Percentiles rank a stretch among this genome's conserved stretches.
Evolutionary conservation across 2,113 vertebrate species (phyloP).

Genomic region (Octodon degus): DNA sequence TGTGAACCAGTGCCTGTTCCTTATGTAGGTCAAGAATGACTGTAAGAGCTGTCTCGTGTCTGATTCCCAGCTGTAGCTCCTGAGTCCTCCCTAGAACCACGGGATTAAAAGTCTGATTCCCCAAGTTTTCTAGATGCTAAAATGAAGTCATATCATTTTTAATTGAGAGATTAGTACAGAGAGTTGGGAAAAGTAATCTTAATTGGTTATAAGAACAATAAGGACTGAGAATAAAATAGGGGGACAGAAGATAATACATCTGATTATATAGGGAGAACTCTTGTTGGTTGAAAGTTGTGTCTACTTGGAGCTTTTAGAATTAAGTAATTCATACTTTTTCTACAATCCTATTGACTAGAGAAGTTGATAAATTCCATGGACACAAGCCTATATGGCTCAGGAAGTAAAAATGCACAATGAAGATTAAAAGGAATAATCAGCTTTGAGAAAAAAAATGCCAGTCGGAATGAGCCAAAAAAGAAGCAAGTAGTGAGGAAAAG

Average conservation of each 20-base stretch:
- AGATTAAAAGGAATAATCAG: neutral
- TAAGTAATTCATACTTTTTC: neutral
- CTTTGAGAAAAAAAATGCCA: neutral
- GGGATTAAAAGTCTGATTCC: neutral
- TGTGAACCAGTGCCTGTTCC: too few relatives aligned
- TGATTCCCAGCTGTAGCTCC: neutral
- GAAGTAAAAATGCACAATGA: neutral
- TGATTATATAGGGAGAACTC: rapidly evolving
- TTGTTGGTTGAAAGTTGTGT: neutral
- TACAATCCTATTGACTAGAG: neutral
- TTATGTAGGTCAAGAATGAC: neutral
- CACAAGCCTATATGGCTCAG: neutral
- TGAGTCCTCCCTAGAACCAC: neutral
- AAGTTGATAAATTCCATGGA: neutral
- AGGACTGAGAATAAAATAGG: too few relatives aligned
- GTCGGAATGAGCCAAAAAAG: neutral
- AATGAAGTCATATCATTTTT: neutral
- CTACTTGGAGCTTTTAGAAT: neutral
- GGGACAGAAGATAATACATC: rapidly evolving
- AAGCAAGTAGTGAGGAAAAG: neutral
- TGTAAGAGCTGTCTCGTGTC: neutral
- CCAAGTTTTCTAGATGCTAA: neutral
- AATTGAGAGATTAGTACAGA: neutral
- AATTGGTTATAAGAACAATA: rapidly evolving
- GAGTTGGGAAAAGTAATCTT: neutral